phyloP scores from a whole-genome alignment of 2,888 invertebrate species.

The Ommatoiulus sabulosus region DNA sequence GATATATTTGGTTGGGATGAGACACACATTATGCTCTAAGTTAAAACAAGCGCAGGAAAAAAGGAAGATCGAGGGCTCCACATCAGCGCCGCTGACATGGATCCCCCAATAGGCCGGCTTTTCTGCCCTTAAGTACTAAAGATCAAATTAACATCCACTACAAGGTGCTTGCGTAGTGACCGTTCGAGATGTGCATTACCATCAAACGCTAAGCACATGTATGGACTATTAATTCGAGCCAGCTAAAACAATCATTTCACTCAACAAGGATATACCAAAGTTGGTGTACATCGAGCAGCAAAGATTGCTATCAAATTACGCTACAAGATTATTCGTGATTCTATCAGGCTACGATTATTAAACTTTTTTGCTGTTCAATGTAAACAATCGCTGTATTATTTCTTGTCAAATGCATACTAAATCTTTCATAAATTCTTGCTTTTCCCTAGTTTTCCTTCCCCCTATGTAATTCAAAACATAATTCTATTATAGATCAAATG shows the following conservation, averaged over 20 bases:
- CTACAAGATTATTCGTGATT: background rate
- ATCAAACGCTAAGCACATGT: background rate
- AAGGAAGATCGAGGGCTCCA: background rate
- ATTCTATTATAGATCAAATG: background rate
- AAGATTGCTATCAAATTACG: background rate
- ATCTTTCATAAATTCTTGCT: background rate
- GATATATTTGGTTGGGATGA: slow-evolving; percentile 35
- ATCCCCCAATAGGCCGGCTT: background rate
- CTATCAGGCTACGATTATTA: background rate
- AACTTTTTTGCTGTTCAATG: background rate
- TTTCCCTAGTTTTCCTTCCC: background rate
- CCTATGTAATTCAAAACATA: background rate
- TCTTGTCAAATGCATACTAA: background rate
- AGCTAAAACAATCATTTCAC: slow-evolving; percentile 11
- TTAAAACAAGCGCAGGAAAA: background rate
- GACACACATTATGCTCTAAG: background rate
- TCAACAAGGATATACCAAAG: background rate
- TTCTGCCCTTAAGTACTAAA: slow-evolving; percentile 5
- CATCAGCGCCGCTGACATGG: background rate
- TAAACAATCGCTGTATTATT: slow-evolving; percentile 2
- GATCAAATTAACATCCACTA: slow-evolving; percentile 4
- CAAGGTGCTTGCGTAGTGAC: background rate
- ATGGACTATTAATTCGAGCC: background rate
- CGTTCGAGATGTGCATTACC: background rate
- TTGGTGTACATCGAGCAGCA: background rate